These are phyloP conservation scores for Popillia japonica DNA, from an alignment of 1,140 invertebrate species.

Conservation along the genomic window DNA sequence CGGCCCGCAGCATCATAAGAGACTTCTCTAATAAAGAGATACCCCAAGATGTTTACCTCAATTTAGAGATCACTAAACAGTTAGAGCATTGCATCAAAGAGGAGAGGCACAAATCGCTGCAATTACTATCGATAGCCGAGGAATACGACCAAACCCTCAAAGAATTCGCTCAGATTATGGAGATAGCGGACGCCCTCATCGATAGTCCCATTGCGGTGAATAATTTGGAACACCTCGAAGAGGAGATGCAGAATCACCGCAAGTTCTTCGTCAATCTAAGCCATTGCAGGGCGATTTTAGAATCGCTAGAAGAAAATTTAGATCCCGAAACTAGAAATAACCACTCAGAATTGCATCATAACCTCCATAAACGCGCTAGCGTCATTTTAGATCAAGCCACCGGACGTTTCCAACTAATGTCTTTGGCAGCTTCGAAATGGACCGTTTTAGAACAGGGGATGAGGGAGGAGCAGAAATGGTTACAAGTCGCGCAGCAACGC, in stretches of 20 bases:
- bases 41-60: constrained; percentile 69
- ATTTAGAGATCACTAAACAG: constrained; percentile 72
- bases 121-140: constrained; percentile 76
- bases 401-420: constrained; percentile 80
- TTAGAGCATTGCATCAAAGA: constrained; percentile 72
- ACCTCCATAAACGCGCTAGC: constrained; percentile 76
- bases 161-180: constrained; percentile 84
- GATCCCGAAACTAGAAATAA: constrained; percentile 78
- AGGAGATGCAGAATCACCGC: constrained; percentile 87
- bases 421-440: constrained; percentile 83
- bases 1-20: constrained; percentile 66
- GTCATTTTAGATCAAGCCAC: constrained; percentile 80
- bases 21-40: constrained; percentile 72
- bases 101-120: constrained; percentile 78
- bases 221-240: constrained; percentile 78
- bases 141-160: constrained; percentile 87
- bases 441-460: constrained; percentile 80
- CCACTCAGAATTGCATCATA: constrained; percentile 77
- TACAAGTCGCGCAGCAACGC: constrained; percentile 80
- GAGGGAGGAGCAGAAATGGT: constrained; percentile 82
- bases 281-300: constrained; percentile 82
- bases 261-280: constrained; percentile 89
- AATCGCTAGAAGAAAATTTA: constrained; percentile 83
- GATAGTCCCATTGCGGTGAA: constrained; percentile 77
- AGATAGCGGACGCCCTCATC: constrained; percentile 79